A percentile compares a stretch with the other conserved stretches of the same genome.
Conservation (phyloP, 2,113 vertebrate species). For the Rhineura floridana region DNA sequence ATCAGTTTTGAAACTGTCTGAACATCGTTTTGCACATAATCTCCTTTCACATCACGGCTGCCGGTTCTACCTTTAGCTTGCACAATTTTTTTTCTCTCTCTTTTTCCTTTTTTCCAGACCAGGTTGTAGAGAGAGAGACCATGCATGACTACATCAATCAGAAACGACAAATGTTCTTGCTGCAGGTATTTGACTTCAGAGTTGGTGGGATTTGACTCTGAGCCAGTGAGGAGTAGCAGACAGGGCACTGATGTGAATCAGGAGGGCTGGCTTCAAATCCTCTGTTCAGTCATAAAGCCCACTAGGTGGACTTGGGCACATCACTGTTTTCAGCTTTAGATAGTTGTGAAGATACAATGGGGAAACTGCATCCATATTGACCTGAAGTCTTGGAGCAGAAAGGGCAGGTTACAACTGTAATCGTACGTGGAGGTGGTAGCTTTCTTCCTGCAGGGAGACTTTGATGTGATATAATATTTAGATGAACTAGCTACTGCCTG, state of each 20-base stretch:
- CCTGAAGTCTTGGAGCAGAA: background rate
- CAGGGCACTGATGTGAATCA: background rate
- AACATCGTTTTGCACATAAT: background rate
- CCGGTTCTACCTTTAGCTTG: background rate
- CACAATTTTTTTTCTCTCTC: constrained; percentile 19
- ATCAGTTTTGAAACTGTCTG: background rate
- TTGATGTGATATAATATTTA: background rate
- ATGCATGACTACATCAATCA: constrained; percentile 77
- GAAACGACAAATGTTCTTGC: constrained; percentile 84
- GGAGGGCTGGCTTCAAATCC: background rate
- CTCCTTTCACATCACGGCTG: background rate
- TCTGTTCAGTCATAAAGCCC: background rate
- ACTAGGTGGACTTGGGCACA: background rate
- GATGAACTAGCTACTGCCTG: background rate
- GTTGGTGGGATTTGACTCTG: background rate
- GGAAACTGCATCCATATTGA: background rate
- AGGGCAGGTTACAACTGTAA: background rate
- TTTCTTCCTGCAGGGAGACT: background rate
- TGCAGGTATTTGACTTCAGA: constrained; percentile 80
- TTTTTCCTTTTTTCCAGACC: constrained; percentile 72
- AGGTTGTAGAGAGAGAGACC: constrained; percentile 73
- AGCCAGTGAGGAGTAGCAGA: background rate
- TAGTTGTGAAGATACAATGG: background rate
- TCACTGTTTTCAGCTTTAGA: background rate
- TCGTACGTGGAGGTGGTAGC: background rate